Conservation (phyloP, 2,888 invertebrate genomes). For the Pherbina coryleti region DNA sequence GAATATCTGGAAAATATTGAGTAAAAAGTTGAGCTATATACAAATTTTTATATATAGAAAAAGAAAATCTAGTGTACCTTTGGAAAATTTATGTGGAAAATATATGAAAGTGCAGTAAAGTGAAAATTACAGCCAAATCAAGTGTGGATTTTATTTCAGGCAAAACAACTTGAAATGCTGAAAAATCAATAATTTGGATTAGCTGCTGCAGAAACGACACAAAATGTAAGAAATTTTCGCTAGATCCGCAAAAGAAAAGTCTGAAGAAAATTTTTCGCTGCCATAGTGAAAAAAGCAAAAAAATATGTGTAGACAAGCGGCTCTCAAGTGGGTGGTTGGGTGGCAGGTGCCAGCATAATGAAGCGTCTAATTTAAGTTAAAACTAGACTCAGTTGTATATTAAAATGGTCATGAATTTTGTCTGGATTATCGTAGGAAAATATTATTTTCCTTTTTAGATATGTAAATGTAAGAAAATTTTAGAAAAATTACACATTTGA, state of each 20-base stretch:
- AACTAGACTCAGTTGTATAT: too few species aligned
- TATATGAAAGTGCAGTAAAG: neutral
- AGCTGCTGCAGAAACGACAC: slow-evolving; percentile 51
- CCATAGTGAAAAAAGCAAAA: slow-evolving; percentile 22
- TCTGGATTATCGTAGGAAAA: too few species aligned
- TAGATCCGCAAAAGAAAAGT: slow-evolving; percentile 33
- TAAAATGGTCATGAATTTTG: too few species aligned
- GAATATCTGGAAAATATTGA: neutral
- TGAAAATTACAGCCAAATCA: neutral
- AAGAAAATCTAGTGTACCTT: neutral
- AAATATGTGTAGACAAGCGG: slow-evolving; percentile 27
- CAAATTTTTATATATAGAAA: neutral
- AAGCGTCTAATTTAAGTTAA: neutral
- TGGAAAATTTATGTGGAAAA: neutral
- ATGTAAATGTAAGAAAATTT: neutral
- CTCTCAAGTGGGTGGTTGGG: slow-evolving; percentile 20
- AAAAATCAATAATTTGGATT: slow-evolving; percentile 67
- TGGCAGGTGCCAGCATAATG: neutral
- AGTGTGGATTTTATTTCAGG: neutral
- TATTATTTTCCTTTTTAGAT: too few species aligned
- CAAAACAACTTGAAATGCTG: slow-evolving; percentile 30
- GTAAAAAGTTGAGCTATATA: neutral
- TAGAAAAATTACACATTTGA: neutral
- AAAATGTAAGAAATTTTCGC: slow-evolving; percentile 38
- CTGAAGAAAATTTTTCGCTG: slow-evolving; percentile 20